A percentile compares a stretch with the other conserved stretches of the same genome.
These are phyloP conservation scores for Peromyscus attwateri DNA, from an alignment of 2,797 vertebrate genomes.

Conservation along the genomic window DNA sequence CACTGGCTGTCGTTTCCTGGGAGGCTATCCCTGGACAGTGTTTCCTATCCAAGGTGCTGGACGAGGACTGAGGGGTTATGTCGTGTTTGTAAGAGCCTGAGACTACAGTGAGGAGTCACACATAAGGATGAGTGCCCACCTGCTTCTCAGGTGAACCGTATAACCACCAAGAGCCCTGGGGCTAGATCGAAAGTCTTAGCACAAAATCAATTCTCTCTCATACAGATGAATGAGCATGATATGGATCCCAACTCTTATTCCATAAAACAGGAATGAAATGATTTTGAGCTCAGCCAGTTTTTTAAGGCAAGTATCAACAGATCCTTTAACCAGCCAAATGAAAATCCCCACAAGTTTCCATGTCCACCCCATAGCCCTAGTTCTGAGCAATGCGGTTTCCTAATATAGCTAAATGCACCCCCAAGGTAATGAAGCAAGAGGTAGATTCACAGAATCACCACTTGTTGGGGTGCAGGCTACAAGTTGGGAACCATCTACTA, in stretches of 20 bases:
- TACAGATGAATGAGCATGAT: neutral
- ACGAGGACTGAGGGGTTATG: too few relatives aligned
- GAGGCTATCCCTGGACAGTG: neutral
- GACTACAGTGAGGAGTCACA: neutral
- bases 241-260: neutral
- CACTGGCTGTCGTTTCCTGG: neutral
- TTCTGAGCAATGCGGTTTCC: conserved; percentile 7
- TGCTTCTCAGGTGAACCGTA: neutral
- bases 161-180: too few relatives aligned
- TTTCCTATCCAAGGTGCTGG: fast-evolving
- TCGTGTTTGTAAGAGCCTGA: neutral
- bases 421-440: conserved; percentile 1
- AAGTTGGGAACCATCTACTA: conserved; percentile 21
- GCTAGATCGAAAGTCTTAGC: neutral
- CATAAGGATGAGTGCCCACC: neutral
- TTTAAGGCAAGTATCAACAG: neutral
- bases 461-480: conserved; percentile 12
- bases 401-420: neutral
- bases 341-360: neutral
- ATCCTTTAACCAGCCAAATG: neutral
- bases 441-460: neutral
- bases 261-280: neutral
- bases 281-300: neutral
- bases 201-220: neutral
- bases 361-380: neutral